Base-by-base conservation (phyloP, 2,797 vertebrate genomes). In the Anguilla obscura region DNA sequence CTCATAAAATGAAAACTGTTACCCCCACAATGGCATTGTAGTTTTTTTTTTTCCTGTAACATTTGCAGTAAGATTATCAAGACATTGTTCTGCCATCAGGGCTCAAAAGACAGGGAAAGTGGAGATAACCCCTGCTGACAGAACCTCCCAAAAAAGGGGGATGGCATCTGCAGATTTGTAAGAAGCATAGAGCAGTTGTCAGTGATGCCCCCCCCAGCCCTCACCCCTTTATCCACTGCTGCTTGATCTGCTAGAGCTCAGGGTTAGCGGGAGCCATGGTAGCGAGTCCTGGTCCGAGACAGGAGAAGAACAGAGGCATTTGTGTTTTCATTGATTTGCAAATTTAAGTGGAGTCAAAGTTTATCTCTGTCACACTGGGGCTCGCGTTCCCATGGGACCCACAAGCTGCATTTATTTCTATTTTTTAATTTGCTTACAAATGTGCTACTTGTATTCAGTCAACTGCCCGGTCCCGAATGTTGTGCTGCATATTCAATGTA, bases 301-400 rank as follows among this genome's bases (percentile, higher is more conserved):
- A 24, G n/a, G 24, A 69, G 40, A 54, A 56, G 63, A 89, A 76
- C 88, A 89, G 69, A 63, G 50, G 82, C 82, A 54, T 87, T 85
- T 87, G 88, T 87, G 88, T 89, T 87, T 87, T 86, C 50, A 89
- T 76, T 76, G 86, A 89, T 87, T 89, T 87, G 86, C 88, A 87
- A 89, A 87, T 87, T 85, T 87, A 82, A 85, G 84, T 69, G 58
- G 86, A 87, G 86, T 79, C 84, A 89, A 79, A 76, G 86, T 87
- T 89, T 89, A 87, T 89, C 86, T 79, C 82, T 87, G 88, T 87
- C 88, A 87, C 71, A 50, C 48, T 21, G 58, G 12, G 50, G 60
- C 63, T 50, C 40, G 10, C 0, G 12, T 83, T 89, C 79, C 85
- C n/a, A 50, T 33, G 83, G 71, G 86, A 54, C 82, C 45, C 52